Base-by-base conservation (phyloP, 1,140 invertebrate species). In the Pogonomyrmex californicus region DNA sequence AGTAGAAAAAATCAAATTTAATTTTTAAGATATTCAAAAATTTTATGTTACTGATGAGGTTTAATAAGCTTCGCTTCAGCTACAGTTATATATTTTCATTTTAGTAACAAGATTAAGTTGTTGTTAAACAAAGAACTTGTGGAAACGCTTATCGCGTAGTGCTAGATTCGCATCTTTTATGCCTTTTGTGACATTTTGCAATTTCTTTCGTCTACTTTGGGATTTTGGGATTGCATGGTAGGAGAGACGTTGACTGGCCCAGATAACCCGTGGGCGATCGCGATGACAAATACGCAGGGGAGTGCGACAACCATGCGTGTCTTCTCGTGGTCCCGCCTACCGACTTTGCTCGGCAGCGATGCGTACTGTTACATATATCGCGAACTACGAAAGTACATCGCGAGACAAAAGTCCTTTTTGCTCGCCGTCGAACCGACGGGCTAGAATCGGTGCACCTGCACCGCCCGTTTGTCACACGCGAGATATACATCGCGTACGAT, bases 241-340 rank as follows among this genome's bases (percentile, higher is more conserved):
- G n/a, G 47, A 58, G 47, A 58, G 41, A 47, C 23, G 78, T 23
- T 14, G 66, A 47, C 65, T 73, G 79, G 62, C 33, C 63, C 58
- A 63, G 49, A 60, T 75, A 78, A 56, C 81, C 85, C 86, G 89
- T 88, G 87, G 85, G 79, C 68, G 91, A 92, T 88, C 91, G 47
- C 73, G 73, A 86, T 91, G 89, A 91, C 87, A 88, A 92, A 92
- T 92, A 91, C 79, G 75, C 78, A 81, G 79, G 62, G 71, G 89
- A 91, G 87, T 78, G 71, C 85, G 86, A 88, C 88, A 91, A 88
- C 79, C 86, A 85, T 83, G 79, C 86, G 81, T 83, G 87, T 89
- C 86, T 86, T 68, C 60, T 23, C 71, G 62, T 56, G 62, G 81
- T 87, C 88, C 91, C 92, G 91, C 92, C 92, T 92, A 92, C 91